These are phyloP conservation scores for Myanophis thanlyinensis DNA, from an alignment of 2,113 vertebrate species.

Conservation along the genomic window DNA sequence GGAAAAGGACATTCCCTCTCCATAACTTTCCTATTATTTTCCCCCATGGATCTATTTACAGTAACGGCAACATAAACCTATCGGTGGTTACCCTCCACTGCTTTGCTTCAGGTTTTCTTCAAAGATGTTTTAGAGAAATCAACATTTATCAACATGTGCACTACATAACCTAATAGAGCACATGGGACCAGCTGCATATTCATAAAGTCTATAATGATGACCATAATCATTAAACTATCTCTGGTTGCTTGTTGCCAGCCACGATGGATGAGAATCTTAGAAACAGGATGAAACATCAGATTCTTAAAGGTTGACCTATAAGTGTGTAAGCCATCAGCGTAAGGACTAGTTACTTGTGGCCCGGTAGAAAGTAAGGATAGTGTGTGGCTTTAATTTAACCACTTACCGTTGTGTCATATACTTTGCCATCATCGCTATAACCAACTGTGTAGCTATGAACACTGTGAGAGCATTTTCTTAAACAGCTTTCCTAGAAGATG, in stretches of 20 bases:
- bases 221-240: background rate
- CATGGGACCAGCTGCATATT: background rate
- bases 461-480: background rate
- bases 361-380: background rate
- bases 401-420: background rate
- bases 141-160: too few relatives aligned
- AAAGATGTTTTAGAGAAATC: background rate
- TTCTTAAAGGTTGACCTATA: background rate
- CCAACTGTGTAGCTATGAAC: background rate
- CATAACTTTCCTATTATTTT: background rate
- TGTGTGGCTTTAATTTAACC: background rate
- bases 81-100: background rate
- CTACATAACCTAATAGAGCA: background rate
- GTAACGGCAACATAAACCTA: background rate
- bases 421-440: background rate
- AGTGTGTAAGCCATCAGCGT: background rate
- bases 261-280: background rate
- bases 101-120: background rate
- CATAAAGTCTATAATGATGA: background rate
- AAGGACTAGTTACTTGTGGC: background rate
- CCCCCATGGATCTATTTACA: background rate
- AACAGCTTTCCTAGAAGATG: background rate
- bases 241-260: background rate
- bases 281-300: background rate
- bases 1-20: background rate